Evolutionary conservation across 1,140 invertebrate species (phyloP), one percentile per base, ranked within the genome.

Genomic region (Globodera rostochiensis): DNA sequence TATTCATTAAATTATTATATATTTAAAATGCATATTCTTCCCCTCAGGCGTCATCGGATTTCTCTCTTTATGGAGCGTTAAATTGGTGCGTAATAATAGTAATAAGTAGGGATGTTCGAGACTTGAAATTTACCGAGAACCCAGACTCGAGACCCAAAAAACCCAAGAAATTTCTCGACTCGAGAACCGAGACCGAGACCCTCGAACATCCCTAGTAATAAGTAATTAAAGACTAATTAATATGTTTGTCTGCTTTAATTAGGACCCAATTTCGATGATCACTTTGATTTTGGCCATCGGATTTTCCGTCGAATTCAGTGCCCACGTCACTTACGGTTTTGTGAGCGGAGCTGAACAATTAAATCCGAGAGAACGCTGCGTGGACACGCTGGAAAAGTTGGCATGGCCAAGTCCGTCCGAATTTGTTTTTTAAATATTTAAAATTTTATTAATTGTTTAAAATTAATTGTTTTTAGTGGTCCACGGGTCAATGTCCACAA

Each of bases 281-380:
- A 91, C 91, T 60, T 25, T 83, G 74, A 84, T 91, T n/a, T 90
- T 91, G 46, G 69, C 82, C 6, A 83, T 83, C n/a, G 82, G 91
- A 15, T 91, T 91, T 84, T 91, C 91, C 13, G 90, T 91, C n/a
- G 91, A 91, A 83, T 98, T 97, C 90, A 96, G 95, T 0, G 96
- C 96, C 6, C 96, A 98, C 87, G 97, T 98, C 67, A 97, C 95
- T 84, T 97, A 98, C 88, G 95, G 95, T 0, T 98, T 96, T 90
- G 95, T 98, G 93, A 94, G 95, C 21, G 87, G 88, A n/a, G 80
- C 86, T 11, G 83, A 84, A 9, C 83, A 85, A 73, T 79, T 90
- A 21, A 83, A 83, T 6, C 84, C 89, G 46, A 75, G 88, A 53
- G 87, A 90, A 66, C 83, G 90, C 46, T 90, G 90, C 15, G 82